phyloP scores from a whole-genome alignment of 2,888 invertebrate genomes.

The Erebia ligea region DNA sequence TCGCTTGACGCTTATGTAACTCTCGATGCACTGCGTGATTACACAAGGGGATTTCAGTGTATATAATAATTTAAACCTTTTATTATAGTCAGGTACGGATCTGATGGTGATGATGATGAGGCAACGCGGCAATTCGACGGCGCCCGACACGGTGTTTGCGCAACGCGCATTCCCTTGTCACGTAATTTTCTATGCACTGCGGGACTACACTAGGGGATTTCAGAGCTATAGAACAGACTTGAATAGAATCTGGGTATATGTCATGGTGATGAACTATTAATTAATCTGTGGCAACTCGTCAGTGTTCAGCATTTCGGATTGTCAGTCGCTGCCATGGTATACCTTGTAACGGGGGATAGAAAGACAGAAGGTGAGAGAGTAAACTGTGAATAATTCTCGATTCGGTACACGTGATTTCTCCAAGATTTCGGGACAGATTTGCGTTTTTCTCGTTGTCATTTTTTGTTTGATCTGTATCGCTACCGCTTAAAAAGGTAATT shows the following conservation, averaged over 20 bases:
- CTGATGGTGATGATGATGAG: too few relatives aligned
- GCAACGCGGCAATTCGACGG: conserved; percentile 64
- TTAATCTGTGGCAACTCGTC: too few relatives aligned
- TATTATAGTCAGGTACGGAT: too few relatives aligned
- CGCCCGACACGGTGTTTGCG: conserved; percentile 72
- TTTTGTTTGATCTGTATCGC: background rate
- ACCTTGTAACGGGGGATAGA: too few relatives aligned
- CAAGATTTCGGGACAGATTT: background rate
- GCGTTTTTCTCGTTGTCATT: background rate
- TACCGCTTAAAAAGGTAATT: background rate
- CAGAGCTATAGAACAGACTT: too few relatives aligned
- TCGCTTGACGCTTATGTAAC: conserved; percentile 69
- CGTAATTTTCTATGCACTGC: conserved; percentile 63
- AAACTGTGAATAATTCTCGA: too few relatives aligned
- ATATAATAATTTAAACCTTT: too few relatives aligned
- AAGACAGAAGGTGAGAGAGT: too few relatives aligned
- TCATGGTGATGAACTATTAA: too few relatives aligned
- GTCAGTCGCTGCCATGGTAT: too few relatives aligned
- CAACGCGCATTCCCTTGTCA: conserved; percentile 66
- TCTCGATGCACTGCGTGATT: conserved; percentile 53
- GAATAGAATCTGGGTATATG: too few relatives aligned
- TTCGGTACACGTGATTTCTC: background rate
- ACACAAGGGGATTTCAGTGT: conserved; percentile 50
- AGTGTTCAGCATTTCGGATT: too few relatives aligned
- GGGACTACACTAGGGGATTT: conserved; percentile 24